Evolutionary conservation across 2,797 vertebrate species (phyloP).

Genomic region (Pogonophryne albipinna): DNA sequence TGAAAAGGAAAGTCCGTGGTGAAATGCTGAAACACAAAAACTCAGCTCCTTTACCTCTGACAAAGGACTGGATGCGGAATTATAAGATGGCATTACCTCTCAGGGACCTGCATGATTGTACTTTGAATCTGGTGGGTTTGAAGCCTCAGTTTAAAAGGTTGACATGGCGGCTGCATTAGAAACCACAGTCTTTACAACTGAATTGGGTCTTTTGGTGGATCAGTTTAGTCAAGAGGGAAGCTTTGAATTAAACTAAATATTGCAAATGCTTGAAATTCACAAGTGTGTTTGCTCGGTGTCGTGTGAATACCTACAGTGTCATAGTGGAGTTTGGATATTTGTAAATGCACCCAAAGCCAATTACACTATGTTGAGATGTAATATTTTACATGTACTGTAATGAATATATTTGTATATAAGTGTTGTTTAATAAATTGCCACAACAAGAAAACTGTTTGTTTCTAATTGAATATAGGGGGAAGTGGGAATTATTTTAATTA

Average conservation of each 20-base stretch:
- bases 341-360: slow-evolving; percentile 77
- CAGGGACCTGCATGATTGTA: slow-evolving; percentile 84
- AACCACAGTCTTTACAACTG: slow-evolving; percentile 21
- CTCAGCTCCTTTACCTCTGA: slow-evolving; percentile 40
- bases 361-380: slow-evolving; percentile 74
- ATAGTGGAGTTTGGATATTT: slow-evolving; percentile 74
- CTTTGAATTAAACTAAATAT: slow-evolving; percentile 33
- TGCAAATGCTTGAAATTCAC: slow-evolving; percentile 64
- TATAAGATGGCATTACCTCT: slow-evolving; percentile 58
- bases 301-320: slow-evolving; percentile 58
- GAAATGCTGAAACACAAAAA: slow-evolving; percentile 28
- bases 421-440: slow-evolving; percentile 81
- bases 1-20: slow-evolving; percentile 9
- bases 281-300: slow-evolving; percentile 67
- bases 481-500: background rate
- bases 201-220: slow-evolving; percentile 25
- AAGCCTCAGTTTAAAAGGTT: slow-evolving; percentile 44
- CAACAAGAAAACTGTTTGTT: slow-evolving; percentile 1
- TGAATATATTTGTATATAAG: slow-evolving; percentile 78
- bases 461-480: too few species aligned
- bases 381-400: slow-evolving; percentile 80
- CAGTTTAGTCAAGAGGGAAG: slow-evolving; percentile 29
- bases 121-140: slow-evolving; percentile 51
- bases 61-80: slow-evolving; percentile 49
- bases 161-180: slow-evolving; percentile 34